Evolutionary conservation across 1,140 invertebrate genomes (phyloP).

Genomic region (Drosophila takahashii): DNA sequence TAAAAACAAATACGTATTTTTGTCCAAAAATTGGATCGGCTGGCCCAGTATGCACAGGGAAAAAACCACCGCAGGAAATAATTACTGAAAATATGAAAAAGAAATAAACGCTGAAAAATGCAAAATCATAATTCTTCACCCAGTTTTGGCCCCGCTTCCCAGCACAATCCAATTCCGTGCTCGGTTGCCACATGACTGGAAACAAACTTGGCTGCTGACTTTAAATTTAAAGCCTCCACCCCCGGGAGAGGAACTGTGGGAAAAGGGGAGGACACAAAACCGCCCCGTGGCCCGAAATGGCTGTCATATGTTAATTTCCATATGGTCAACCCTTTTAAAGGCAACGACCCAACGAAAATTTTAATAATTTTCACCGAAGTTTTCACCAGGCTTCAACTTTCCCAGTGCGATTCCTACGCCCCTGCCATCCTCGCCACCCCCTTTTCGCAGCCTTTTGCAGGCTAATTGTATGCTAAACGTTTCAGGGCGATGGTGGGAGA

Average conservation of each 20-base stretch:
- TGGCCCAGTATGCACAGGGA: too few species aligned
- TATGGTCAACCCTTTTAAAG: conserved; percentile 78
- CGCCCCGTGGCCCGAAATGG: conserved; percentile 28
- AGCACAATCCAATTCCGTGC: conserved; percentile 33
- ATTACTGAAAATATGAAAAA: conserved; percentile 19
- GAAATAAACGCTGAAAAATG: conserved; percentile 55
- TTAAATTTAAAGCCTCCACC: conserved; percentile 58
- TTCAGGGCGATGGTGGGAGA: conserved; percentile 30
- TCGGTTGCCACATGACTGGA: conserved; percentile 57
- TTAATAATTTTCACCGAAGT: conserved; percentile 80
- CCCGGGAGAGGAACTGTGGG: background rate
- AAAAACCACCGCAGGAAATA: background rate
- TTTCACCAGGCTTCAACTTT: conserved; percentile 60
- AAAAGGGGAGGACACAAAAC: conserved; percentile 1
- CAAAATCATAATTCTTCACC: conserved; percentile 73
- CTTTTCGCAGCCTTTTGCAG: conserved; percentile 49
- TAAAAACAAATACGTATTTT: too few species aligned
- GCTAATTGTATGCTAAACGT: conserved; percentile 82
- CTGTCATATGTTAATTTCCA: conserved; percentile 83
- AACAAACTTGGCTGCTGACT: conserved; percentile 55
- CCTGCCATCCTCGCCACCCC: background rate
- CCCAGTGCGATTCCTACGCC: conserved; percentile 22
- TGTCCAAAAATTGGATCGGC: too few species aligned
- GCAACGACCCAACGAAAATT: conserved; percentile 71
- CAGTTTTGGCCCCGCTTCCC: conserved; percentile 12